These are phyloP conservation scores for Xiphophorus hellerii DNA, from an alignment of 2,113 vertebrate genomes.

Conservation along the genomic window DNA sequence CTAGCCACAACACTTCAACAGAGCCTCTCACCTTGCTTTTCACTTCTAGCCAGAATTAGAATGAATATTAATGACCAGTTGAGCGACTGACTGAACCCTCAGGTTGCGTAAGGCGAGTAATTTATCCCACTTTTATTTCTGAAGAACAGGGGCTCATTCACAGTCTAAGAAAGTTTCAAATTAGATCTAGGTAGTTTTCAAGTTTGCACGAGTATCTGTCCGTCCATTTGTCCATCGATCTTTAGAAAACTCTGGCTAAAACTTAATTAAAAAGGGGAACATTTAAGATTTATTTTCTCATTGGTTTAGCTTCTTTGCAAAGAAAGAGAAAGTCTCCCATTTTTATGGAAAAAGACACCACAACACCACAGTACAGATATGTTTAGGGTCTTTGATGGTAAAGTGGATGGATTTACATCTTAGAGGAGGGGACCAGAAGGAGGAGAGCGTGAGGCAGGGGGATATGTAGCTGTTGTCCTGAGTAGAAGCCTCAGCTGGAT, in stretches of 20 bases:
- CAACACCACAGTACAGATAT: conserved; percentile 18
- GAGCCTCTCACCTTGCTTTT: conserved; percentile 33
- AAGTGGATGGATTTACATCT: conserved; percentile 23
- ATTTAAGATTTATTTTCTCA: too few species aligned
- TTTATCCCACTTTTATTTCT: background rate
- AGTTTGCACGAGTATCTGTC: background rate
- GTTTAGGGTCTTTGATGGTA: conserved; percentile 9
- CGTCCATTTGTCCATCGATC: background rate
- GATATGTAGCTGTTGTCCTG: conserved; percentile 27
- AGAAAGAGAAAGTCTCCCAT: background rate
- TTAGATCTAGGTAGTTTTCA: background rate
- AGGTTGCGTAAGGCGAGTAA: conserved; percentile 1
- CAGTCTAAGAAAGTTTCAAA: background rate
- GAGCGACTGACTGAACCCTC: conserved; percentile 21
- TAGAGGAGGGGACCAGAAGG: conserved; percentile 8
- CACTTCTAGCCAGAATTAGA: conserved; percentile 1
- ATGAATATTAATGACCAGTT: conserved; percentile 27
- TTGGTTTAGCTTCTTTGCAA: too few species aligned
- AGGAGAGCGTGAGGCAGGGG: conserved; percentile 9
- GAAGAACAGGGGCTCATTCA: background rate
- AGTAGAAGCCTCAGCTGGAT: conserved; percentile 42
- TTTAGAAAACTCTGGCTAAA: background rate
- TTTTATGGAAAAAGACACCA: background rate
- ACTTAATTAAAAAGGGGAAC: too few species aligned
- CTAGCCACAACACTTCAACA: conserved; percentile 39